Conservation (phyloP, 2,113 vertebrate species). For the Neotoma lepida region DNA sequence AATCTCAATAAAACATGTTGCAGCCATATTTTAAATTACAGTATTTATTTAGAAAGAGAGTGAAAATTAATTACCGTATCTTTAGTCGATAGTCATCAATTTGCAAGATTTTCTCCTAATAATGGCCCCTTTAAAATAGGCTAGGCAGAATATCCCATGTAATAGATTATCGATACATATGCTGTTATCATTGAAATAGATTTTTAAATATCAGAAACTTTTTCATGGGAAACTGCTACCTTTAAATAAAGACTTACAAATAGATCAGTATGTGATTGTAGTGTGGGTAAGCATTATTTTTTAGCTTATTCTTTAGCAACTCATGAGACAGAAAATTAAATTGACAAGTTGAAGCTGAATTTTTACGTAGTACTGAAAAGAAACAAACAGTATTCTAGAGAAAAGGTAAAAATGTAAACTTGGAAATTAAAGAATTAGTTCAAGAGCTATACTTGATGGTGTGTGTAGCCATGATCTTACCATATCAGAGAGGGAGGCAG, state of each 20-base stretch:
- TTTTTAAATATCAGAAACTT: slow-evolving; percentile 38
- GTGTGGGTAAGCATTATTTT: neutral
- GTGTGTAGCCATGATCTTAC: fast-evolving
- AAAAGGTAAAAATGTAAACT: neutral
- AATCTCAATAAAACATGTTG: slow-evolving; percentile 11
- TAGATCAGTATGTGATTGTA: neutral
- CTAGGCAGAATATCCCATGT: neutral
- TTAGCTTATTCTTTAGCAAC: slow-evolving; percentile 5
- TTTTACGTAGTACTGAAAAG: neutral
- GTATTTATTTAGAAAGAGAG: neutral
- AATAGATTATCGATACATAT: neutral
- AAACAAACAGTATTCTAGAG: slow-evolving; percentile 3
- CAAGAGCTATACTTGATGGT: neutral
- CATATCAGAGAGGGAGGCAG: neutral
- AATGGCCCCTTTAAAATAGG: neutral
- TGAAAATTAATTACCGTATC: neutral
- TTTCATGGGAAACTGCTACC: slow-evolving; percentile 35
- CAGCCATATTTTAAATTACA: neutral
- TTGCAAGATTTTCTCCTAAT: slow-evolving; percentile 22
- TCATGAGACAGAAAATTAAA: slow-evolving; percentile 48
- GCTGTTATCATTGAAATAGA: slow-evolving; percentile 20
- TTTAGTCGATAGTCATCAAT: slow-evolving; percentile 43
- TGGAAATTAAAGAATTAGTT: neutral
- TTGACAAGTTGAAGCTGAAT: slow-evolving; percentile 7
- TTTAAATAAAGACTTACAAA: slow-evolving; percentile 29